Conservation (phyloP, 1,140 invertebrate species). For the Bombus confusus region DNA sequence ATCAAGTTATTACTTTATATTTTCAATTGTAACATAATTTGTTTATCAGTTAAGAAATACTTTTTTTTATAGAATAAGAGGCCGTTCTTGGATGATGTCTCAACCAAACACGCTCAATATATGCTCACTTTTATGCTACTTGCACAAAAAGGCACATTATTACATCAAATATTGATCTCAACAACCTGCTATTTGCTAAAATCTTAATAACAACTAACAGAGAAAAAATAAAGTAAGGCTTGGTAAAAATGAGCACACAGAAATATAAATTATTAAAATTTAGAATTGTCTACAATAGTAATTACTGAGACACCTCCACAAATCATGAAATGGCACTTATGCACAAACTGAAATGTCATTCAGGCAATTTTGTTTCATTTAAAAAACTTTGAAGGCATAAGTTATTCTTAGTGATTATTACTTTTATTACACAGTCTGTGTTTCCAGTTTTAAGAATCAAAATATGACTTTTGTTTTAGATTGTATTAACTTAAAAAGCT, state of each 20-base stretch:
- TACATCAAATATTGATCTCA: conserved; percentile 46
- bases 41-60: conserved; percentile 51
- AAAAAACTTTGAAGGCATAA: conserved; percentile 75
- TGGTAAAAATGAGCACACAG: conserved; percentile 56
- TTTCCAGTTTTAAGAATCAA: conserved; percentile 73
- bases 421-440: conserved; percentile 75
- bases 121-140: conserved; percentile 54
- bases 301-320: conserved; percentile 59
- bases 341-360: conserved; percentile 65
- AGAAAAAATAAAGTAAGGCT: conserved; percentile 34
- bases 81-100: conserved; percentile 67
- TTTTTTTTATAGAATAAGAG: conserved; percentile 53
- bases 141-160: conserved; percentile 58
- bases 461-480: conserved; percentile 76
- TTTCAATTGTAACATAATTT: conserved; percentile 52
- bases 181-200: conserved; percentile 48
- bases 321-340: conserved; percentile 66
- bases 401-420: conserved; percentile 72
- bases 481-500: conserved; percentile 71
- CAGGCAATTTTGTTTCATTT: conserved; percentile 63
- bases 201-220: conserved; percentile 45
- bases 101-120: conserved; percentile 50
- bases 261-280: conserved; percentile 50
- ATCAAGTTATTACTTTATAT: conserved; percentile 56
- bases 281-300: conserved; percentile 53